These are phyloP conservation scores for Protobothrops flavoviridis DNA, from an alignment of 2,113 vertebrate genomes.

Conservation along the genomic window DNA sequence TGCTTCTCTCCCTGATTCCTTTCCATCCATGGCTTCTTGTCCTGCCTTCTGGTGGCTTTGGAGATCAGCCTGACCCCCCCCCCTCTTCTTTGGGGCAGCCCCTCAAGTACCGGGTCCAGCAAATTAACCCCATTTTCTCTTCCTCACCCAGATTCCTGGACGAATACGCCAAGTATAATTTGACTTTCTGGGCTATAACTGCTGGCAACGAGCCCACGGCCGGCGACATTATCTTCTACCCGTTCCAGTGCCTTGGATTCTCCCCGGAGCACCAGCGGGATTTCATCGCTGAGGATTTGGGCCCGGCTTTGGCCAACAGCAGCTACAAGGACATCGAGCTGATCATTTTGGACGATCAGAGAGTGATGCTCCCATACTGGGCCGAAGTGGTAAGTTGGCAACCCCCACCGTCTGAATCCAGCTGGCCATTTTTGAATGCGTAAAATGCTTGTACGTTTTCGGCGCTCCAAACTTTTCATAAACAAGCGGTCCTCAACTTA, in stretches of 20 bases:
- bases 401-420: rapidly evolving
- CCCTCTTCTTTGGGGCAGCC: background rate
- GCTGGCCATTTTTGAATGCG: background rate
- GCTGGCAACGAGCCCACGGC: constrained; percentile 90
- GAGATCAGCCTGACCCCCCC: too few relatives aligned
- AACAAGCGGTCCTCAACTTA: background rate
- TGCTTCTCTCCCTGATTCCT: background rate
- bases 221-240: constrained; percentile 83
- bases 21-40: background rate
- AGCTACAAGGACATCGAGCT: constrained; percentile 71
- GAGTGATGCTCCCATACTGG: constrained; percentile 91
- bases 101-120: too few relatives aligned
- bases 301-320: constrained; percentile 82
- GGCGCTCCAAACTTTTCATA: rapidly evolving
- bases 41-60: too few relatives aligned
- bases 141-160: constrained; percentile 83
- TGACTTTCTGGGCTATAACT: constrained; percentile 91
- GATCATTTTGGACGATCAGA: constrained; percentile 88
- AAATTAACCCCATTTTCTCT: rapidly evolving
- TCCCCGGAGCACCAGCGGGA: constrained; percentile 88
- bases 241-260: constrained; percentile 94
- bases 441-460: background rate
- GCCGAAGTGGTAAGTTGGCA: constrained; percentile 86
- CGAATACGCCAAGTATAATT: constrained; percentile 83
- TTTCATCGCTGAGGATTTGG: constrained; percentile 88